A percentile compares a stretch with the other conserved stretches of the same genome.
Conservation (phyloP, 2,113 vertebrate genomes). For the Camelus bactrianus region DNA sequence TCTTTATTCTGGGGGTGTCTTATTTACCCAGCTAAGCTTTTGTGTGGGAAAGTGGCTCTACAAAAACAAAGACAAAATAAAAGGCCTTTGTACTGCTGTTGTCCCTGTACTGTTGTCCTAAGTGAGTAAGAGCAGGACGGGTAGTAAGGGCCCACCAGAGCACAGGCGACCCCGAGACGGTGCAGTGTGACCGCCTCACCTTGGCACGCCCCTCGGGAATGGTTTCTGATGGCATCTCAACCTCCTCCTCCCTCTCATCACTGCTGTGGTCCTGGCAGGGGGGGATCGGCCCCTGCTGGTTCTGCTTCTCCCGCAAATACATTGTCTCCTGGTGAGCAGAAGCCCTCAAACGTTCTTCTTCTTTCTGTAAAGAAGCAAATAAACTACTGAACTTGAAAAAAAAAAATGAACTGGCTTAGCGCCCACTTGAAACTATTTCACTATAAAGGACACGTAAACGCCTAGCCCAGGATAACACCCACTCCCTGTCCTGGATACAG, state of each 20-base stretch:
- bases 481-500: neutral
- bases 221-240: conserved; percentile 92
- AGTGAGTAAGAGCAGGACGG: neutral
- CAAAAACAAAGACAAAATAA: neutral
- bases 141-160: neutral
- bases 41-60: neutral
- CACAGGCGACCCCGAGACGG: neutral
- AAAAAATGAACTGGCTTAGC: neutral
- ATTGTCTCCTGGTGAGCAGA: conserved; percentile 94
- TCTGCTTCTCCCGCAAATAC: conserved; percentile 93
- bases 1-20: neutral
- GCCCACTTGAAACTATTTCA: neutral
- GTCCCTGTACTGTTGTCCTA: neutral
- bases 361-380: conserved; percentile 89
- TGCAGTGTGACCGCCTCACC: conserved; percentile 80
- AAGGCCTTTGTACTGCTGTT: neutral
- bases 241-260: conserved; percentile 94
- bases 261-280: conserved; percentile 93
- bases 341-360: conserved; percentile 93
- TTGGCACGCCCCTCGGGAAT: conserved; percentile 91
- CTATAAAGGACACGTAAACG: neutral
- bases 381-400: neutral
- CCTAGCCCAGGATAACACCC: neutral
- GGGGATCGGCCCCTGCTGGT: conserved; percentile 91
- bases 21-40: neutral